phyloP scores from a whole-genome alignment of 2,888 invertebrate genomes.

The Callimorpha dominula region DNA sequence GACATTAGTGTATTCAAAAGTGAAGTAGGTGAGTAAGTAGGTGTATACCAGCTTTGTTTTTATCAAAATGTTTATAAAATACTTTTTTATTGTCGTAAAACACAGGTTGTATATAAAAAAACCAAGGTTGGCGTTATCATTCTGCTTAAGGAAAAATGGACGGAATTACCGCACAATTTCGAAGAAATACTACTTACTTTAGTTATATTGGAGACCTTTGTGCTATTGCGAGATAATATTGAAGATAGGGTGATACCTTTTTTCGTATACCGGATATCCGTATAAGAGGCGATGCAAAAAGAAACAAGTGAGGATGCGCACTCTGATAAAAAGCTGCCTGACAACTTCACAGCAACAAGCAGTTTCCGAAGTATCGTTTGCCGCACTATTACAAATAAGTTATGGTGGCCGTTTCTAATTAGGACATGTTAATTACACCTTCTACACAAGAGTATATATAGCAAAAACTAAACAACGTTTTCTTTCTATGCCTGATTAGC shows the following conservation, averaged over 20 bases:
- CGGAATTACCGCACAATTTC: not conserved
- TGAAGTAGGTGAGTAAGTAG: not conserved
- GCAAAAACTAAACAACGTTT: too few relatives aligned
- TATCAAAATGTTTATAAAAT: slow-evolving; percentile 24
- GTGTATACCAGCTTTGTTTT: slow-evolving; percentile 27
- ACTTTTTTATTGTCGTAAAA: slow-evolving; percentile 21
- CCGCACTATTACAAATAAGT: not conserved
- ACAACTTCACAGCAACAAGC: not conserved
- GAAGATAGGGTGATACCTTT: too few relatives aligned
- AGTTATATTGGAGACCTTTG: not conserved
- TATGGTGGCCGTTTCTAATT: not conserved
- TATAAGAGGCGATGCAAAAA: not conserved
- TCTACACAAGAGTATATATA: too few relatives aligned
- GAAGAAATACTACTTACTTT: not conserved
- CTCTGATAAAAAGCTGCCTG: not conserved
- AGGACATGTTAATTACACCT: too few relatives aligned
- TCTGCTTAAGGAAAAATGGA: not conserved
- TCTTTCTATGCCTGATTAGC: too few relatives aligned
- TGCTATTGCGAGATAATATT: not conserved
- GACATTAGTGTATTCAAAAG: not conserved
- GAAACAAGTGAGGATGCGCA: not conserved
- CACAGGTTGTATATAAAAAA: slow-evolving; percentile 28
- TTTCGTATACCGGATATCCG: too few relatives aligned
- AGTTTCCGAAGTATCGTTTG: too few relatives aligned
- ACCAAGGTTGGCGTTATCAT: slow-evolving; percentile 33